Evolutionary conservation across 1,140 invertebrate genomes (phyloP).

Genomic region (Oscheius sp.): DNA sequence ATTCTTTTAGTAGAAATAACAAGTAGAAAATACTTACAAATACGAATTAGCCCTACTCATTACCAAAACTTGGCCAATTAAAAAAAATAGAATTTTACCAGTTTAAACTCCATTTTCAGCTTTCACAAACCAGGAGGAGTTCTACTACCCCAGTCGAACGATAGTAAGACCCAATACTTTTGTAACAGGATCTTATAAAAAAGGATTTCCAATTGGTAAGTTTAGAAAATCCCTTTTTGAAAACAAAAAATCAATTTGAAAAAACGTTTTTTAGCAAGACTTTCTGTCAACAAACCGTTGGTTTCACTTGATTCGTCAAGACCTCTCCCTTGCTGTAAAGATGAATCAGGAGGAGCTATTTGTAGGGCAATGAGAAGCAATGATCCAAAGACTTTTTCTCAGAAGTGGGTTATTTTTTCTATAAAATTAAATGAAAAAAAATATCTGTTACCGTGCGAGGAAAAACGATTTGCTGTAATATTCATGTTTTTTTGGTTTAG

Average conservation of each 20-base stretch:
- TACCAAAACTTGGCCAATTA: no score
- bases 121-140: background rate
- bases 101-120: background rate
- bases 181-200: background rate
- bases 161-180: background rate
- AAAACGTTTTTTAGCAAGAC: background rate
- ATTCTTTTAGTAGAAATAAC: no score
- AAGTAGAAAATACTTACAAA: no score
- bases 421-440: no score
- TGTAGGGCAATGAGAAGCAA: conserved; percentile 34
- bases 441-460: no score
- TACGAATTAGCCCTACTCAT: no score
- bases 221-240: background rate
- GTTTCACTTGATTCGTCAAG: conserved; percentile 14
- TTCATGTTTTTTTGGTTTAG: no score
- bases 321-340: conserved; percentile 37
- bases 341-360: conserved; percentile 36
- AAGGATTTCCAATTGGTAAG: background rate
- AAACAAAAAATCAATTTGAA: no score
- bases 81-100: no score
- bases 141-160: background rate
- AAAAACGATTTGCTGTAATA: no score
- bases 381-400: conserved; percentile 10
- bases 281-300: background rate
- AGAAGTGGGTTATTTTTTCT: conserved; percentile 6